Conservation (phyloP, 2,888 invertebrate species). For the Himalopsyche japonica region DNA sequence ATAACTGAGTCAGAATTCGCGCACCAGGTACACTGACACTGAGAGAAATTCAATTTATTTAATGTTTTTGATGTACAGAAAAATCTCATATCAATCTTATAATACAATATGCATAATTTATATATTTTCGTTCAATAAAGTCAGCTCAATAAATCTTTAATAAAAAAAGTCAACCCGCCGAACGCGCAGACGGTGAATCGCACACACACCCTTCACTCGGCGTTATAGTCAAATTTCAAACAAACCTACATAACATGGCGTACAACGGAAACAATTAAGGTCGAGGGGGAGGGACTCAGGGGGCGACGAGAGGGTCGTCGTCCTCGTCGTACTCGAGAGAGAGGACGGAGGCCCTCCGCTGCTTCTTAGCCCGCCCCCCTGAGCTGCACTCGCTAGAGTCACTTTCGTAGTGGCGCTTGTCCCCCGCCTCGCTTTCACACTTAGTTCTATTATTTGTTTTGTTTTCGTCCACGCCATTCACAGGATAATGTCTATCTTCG, state of each 20-base stretch:
- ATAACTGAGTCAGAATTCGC: neutral
- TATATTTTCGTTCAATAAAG: neutral
- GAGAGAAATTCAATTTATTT: conserved; percentile 10
- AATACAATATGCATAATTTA: neutral
- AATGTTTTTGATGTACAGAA: conserved; percentile 6
- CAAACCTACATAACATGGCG: conserved; percentile 12
- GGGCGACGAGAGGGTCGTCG: conserved; percentile 70
- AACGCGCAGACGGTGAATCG: neutral
- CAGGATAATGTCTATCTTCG: conserved; percentile 24
- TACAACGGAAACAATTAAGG: conserved; percentile 3
- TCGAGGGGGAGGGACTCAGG: conserved; percentile 46
- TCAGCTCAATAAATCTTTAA: neutral
- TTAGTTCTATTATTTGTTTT: conserved; percentile 37
- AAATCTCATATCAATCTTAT: conserved; percentile 10
- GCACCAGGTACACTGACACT: conserved; percentile 2
- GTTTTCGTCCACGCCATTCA: conserved; percentile 35
- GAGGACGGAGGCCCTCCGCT: conserved; percentile 71
- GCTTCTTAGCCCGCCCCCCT: conserved; percentile 58
- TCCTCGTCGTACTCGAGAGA: conserved; percentile 77
- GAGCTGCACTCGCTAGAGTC: conserved; percentile 51
- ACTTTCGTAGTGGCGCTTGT: conserved; percentile 37
- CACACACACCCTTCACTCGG: neutral
- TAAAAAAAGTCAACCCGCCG: neutral
- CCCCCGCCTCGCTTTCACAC: conserved; percentile 35
- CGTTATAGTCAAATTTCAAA: conserved; percentile 3